Percentiles rank a stretch among this genome's conserved stretches.
phyloP scores from a whole-genome alignment of 2,888 invertebrate species.

The Byasa hedistus region DNA sequence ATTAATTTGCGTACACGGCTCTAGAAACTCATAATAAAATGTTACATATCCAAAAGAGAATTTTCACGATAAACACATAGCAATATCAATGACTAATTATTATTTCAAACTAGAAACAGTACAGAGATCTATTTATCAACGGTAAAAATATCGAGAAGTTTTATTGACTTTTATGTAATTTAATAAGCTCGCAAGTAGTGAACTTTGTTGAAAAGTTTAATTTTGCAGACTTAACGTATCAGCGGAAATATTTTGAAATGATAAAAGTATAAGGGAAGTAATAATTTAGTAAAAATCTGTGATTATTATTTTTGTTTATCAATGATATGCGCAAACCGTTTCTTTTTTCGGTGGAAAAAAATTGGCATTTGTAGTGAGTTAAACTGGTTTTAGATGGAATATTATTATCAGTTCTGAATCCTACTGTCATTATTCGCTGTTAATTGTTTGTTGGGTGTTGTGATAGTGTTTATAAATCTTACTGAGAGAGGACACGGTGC shows the following conservation, averaged over 20 bases:
- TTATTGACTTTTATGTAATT: too few species aligned
- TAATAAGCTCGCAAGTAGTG: not conserved
- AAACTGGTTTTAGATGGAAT: not conserved
- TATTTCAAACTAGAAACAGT: not conserved
- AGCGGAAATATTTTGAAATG: too few species aligned
- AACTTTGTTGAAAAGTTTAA: not conserved
- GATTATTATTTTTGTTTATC: too few species aligned
- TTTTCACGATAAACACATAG: not conserved
- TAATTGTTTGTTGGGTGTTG: not conserved
- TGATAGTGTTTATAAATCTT: conserved; percentile 15
- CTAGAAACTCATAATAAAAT: not conserved
- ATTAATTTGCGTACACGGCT: conserved; percentile 9
- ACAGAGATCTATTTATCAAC: not conserved
- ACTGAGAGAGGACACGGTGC: not conserved
- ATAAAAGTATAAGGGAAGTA: too few species aligned
- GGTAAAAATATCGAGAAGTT: not conserved
- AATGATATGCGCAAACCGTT: too few species aligned
- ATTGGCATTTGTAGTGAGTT: not conserved
- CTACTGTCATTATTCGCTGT: not conserved
- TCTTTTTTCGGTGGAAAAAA: not conserved
- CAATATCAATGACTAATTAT: not conserved
- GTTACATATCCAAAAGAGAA: not conserved
- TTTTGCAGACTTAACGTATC: too few species aligned
- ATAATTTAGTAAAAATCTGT: too few species aligned
- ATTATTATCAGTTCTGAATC: not conserved